Percentiles rank a stretch among this genome's conserved stretches.
phyloP scores from a whole-genome alignment of 1,140 invertebrate species.

The Drosophila kurseongensis region DNA sequence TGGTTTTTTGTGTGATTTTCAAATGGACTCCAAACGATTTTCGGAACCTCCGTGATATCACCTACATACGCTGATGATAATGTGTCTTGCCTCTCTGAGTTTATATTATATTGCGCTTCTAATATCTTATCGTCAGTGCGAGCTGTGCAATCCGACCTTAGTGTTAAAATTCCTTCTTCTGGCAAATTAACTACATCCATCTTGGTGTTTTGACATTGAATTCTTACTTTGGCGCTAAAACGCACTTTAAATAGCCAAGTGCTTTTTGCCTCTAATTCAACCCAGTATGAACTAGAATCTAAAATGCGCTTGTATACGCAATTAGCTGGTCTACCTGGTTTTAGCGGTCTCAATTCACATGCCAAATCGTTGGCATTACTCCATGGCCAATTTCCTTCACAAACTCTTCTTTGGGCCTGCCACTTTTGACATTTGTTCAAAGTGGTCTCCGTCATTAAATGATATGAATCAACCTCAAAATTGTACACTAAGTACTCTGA shows the following conservation, averaged over 20 bases:
- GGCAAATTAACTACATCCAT: not conserved
- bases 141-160: constrained; percentile 1
- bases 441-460: too few relatives aligned
- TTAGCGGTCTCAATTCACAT: not conserved
- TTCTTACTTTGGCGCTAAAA: not conserved
- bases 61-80: not conserved
- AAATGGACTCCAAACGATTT: too few relatives aligned
- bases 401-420: too few relatives aligned
- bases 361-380: constrained; percentile 2
- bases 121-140: not conserved
- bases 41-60: too few relatives aligned
- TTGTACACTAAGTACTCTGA: too few relatives aligned
- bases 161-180: not conserved
- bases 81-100: not conserved
- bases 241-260: not conserved
- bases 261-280: not conserved
- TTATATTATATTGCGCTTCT: constrained; percentile 1
- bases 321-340: not conserved
- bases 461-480: too few relatives aligned
- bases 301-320: not conserved
- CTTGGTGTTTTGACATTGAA: not conserved
- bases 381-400: not conserved
- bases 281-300: not conserved
- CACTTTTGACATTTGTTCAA: too few relatives aligned
- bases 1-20: too few relatives aligned